Evolutionary conservation across 2,113 vertebrate species (phyloP), one percentile per base, ranked within the genome.

Genomic region (Silurus asotus): DNA sequence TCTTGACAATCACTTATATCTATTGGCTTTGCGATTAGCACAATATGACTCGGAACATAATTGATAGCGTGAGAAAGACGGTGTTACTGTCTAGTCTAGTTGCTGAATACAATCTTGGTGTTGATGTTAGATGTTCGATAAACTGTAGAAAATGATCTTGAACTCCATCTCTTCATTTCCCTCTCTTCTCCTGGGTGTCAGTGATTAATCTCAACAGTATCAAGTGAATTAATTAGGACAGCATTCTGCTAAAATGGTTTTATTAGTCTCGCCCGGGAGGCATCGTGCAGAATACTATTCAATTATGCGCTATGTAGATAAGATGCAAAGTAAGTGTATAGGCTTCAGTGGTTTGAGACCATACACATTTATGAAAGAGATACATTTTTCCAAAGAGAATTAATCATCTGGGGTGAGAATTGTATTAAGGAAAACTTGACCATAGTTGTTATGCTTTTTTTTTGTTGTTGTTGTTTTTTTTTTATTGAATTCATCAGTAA

Each of bases 281-380:
- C 25, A 48, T 83, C 74, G 49, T 14, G 6, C 13, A 48, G 37
- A 82, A 84, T 80, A 59, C 28, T 23, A 59, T 80, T 80, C 64
- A 70, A 70, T 79, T 84, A 65, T 76, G 64, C 45, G 51, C 49
- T 81, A 84, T 87, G 77, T 77, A 89, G 62, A 89, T 87, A 49
- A 89, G 69, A 82, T 84, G 82, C 82, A 82, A 59, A 87, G 51
- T 49, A 59, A 65, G 6, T 81, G 80, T 51, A 81, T 65, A 81
- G 45, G 61, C 59, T 65, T 81, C 80, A 65, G 61, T 81, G 59
- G 58, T 62, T 81, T 49, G 59, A 81, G 59, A 62, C 59, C 59
- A 81, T 81, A 23, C 64, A 81, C 64, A 81, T 81, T 45, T 49
- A 80, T 80, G 37, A 49, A 37, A 37, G 37, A 62, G 17, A 49